These are phyloP conservation scores for Colletes gigas DNA, from an alignment of 1,140 invertebrate species.

Conservation along the genomic window DNA sequence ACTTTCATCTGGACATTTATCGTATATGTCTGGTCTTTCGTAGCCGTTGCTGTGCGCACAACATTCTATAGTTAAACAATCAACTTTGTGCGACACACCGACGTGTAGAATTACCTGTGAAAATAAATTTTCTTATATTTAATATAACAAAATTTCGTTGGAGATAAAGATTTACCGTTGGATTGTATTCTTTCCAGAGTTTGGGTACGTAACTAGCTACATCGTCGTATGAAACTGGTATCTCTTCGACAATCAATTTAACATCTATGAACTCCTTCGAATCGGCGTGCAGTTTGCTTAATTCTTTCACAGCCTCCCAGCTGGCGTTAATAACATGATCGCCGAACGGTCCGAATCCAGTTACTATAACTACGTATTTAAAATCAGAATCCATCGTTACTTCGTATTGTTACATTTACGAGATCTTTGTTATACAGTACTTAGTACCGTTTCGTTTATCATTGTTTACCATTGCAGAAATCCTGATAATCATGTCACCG, in stretches of 20 bases:
- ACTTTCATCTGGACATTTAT: slow-evolving; percentile 75
- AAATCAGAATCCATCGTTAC: slow-evolving; percentile 13
- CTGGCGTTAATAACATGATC: slow-evolving; percentile 87
- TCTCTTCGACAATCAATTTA: slow-evolving; percentile 83
- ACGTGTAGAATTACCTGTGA: slow-evolving; percentile 85
- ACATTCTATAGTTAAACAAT: slow-evolving; percentile 83
- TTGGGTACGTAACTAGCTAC: slow-evolving; percentile 83
- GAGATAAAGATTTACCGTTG: slow-evolving; percentile 81
- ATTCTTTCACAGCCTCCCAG: slow-evolving; percentile 87
- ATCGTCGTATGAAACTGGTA: slow-evolving; percentile 86
- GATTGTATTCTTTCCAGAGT: slow-evolving; percentile 85
- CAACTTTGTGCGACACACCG: slow-evolving; percentile 83
- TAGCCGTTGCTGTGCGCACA: slow-evolving; percentile 83
- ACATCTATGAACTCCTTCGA: slow-evolving; percentile 76
- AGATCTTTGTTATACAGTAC: not conserved
- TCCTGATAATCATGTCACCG: too few species aligned
- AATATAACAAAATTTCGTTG: not conserved
- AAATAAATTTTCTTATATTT: not conserved
- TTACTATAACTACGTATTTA: slow-evolving; percentile 79
- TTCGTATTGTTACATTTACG: too few species aligned
- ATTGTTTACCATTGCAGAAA: too few species aligned
- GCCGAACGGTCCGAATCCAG: slow-evolving; percentile 89
- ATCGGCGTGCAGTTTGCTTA: slow-evolving; percentile 78
- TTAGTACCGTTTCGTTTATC: too few species aligned
- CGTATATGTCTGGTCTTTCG: slow-evolving; percentile 78